A percentile compares a stretch with the other conserved stretches of the same genome.
These are phyloP conservation scores for Zelostemma sp. DNA, from an alignment of 1,140 invertebrate species.

Conservation along the genomic window DNA sequence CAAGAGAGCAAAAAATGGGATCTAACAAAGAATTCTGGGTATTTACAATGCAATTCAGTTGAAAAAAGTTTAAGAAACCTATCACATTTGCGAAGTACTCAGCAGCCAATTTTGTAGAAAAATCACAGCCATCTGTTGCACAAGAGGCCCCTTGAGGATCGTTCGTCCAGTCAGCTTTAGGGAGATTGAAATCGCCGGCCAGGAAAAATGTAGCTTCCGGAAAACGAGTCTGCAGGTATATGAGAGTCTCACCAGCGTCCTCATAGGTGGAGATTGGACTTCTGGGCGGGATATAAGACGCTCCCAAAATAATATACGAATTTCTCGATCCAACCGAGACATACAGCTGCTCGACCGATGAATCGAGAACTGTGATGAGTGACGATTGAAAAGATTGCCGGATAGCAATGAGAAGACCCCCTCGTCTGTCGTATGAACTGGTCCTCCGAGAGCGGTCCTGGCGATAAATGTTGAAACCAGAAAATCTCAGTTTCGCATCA, in stretches of 20 bases:
- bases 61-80: no score
- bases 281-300: neutral
- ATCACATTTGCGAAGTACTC: neutral
- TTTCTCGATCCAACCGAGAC: neutral
- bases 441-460: neutral
- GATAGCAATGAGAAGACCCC: neutral
- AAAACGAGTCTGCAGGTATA: neutral
- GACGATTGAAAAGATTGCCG: no score
- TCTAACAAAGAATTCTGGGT: no score
- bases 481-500: neutral
- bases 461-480: neutral
- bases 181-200: neutral
- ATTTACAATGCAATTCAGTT: no score
- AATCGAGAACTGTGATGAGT: neutral
- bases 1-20: no score
- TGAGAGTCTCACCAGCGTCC: neutral
- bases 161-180: neutral
- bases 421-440: neutral
- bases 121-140: neutral
- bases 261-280: neutral
- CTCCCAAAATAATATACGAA: no score
- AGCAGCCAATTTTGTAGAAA: no score
- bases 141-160: neutral
- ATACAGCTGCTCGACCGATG: neutral
- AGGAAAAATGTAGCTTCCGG: neutral